Evolutionary conservation across 1,140 invertebrate species (phyloP).

Genomic region (Halyomorpha halys): DNA sequence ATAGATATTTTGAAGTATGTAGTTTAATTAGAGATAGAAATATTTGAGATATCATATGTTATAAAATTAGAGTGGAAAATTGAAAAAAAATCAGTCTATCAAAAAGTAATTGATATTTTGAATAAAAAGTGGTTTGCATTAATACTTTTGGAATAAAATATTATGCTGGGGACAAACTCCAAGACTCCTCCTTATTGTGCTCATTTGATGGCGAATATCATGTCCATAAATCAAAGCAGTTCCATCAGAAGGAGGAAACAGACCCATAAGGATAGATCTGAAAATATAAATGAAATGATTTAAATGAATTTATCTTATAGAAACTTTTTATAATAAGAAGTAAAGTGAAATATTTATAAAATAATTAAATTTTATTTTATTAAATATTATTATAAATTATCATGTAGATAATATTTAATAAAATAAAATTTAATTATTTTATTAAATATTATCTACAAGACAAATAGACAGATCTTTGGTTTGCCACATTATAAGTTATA

Average conservation of each 20-base stretch:
- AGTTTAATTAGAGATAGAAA: no score
- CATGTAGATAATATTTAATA: no score
- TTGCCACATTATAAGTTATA: no score
- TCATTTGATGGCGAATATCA: conserved; percentile 46
- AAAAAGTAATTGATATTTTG: no score
- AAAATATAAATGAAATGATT: conserved; percentile 14
- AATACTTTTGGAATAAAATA: conserved; percentile 71
- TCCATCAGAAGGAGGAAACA: conserved; percentile 50
- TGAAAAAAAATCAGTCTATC: no score
- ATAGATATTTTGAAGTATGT: no score
- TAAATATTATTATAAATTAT: neutral
- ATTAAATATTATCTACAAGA: neutral
- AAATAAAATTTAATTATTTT: no score
- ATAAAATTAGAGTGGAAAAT: no score
- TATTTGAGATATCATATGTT: no score
- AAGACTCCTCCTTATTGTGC: conserved; percentile 44
- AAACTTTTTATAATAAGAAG: no score
- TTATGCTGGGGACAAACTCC: conserved; percentile 92
- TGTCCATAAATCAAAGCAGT: conserved; percentile 50
- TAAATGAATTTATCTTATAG: no score
- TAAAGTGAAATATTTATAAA: neutral
- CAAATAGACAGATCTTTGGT: neutral
- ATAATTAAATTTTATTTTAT: neutral
- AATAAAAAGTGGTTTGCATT: neutral
- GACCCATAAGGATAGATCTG: conserved; percentile 37